phyloP scores from a whole-genome alignment of 2,797 vertebrate genomes.

The Lepus oiostolus region DNA sequence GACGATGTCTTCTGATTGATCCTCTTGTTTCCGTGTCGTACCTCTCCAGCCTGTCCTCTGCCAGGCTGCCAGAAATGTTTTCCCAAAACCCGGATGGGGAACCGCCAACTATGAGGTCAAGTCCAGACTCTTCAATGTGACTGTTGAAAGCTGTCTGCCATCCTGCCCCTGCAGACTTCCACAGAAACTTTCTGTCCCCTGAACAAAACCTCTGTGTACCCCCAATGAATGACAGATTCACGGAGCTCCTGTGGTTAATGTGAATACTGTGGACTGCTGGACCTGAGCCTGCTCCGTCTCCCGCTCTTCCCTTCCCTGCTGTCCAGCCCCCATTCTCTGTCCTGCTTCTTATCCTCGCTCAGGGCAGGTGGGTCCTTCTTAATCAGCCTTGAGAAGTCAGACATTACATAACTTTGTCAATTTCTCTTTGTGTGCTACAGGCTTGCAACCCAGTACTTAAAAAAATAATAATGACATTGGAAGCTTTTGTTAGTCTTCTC shows the following conservation, averaged over 20 bases:
- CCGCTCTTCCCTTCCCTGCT: not conserved
- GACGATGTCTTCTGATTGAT: not conserved
- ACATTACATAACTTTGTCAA: not conserved
- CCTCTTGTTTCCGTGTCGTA: not conserved
- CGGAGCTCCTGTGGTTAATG: not conserved
- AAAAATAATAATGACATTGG: not conserved
- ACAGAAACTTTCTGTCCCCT: not conserved
- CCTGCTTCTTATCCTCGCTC: not conserved
- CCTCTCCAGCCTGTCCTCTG: not conserved
- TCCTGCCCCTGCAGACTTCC: not conserved
- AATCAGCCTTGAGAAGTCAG: not conserved
- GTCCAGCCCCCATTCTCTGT: not conserved
- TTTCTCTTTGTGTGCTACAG: not conserved
- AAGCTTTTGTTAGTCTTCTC: not conserved
- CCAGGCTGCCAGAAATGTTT: not conserved
- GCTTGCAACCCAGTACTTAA: not conserved
- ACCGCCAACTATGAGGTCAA: not conserved
- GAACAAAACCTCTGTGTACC: not conserved
- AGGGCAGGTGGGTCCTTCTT: not conserved
- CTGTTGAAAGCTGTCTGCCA: not conserved
- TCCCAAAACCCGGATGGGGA: conserved; percentile 20
- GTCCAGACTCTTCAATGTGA: not conserved
- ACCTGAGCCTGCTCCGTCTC: not conserved
- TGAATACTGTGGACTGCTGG: not conserved
- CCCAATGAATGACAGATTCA: not conserved